A percentile compares a stretch with the other conserved stretches of the same genome.
phyloP scores from a whole-genome alignment of 2,113 vertebrate species.

The Narcine bancroftii region DNA sequence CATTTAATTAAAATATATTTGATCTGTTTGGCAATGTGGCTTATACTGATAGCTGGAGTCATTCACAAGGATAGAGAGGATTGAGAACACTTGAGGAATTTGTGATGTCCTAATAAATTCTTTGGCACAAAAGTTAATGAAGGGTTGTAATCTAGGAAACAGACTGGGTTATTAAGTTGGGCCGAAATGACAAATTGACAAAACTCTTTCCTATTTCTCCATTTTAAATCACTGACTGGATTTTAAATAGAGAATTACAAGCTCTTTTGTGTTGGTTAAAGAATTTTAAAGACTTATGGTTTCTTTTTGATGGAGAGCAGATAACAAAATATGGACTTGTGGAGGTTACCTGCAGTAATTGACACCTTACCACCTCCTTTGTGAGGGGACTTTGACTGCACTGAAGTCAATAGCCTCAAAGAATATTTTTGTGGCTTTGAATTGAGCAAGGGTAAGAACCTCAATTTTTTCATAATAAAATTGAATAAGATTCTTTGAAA shows the following conservation, averaged over 20 bases:
- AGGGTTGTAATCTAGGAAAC: background rate
- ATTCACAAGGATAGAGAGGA: background rate
- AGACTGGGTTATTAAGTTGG: background rate
- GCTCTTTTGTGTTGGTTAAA: background rate
- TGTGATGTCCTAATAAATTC: conserved; percentile 10
- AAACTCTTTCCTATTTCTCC: background rate
- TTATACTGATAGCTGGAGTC: background rate
- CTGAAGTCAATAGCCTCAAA: background rate
- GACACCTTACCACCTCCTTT: background rate
- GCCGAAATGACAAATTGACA: background rate
- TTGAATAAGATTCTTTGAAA: background rate
- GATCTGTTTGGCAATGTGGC: conserved; percentile 11
- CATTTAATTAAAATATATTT: conserved; percentile 31
- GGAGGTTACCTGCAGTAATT: background rate
- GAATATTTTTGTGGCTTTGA: background rate
- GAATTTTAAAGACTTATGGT: background rate
- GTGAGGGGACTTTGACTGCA: background rate
- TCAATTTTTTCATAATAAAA: background rate
- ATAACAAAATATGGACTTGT: background rate
- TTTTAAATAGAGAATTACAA: background rate
- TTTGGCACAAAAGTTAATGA: background rate
- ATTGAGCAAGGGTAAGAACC: background rate
- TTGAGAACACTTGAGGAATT: background rate
- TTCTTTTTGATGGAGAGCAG: background rate
- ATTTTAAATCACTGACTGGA: background rate